A percentile compares a stretch with the other conserved stretches of the same genome.
Conservation (phyloP, 1,140 invertebrate species). For the Tachypleus tridentatus region DNA sequence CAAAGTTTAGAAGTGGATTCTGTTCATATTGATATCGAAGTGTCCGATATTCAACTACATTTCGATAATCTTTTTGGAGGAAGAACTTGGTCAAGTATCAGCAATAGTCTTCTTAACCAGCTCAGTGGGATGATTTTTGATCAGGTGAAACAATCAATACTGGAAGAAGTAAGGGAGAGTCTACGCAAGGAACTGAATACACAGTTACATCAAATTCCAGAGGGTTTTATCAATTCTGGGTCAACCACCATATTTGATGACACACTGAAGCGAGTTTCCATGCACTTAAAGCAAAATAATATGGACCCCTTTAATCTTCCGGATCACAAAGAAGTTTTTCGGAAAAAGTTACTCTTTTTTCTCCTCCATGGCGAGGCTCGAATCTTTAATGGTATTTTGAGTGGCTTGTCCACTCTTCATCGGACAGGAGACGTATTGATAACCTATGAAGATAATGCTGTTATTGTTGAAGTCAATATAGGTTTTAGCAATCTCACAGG, state of each 20-base stretch:
- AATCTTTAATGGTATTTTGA: conserved; percentile 18
- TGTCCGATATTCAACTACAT: conserved; percentile 14
- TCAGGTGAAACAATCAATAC: conserved; percentile 16
- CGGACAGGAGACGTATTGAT: conserved; percentile 21
- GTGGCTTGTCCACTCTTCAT: conserved; percentile 20
- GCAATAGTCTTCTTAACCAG: conserved; percentile 19
- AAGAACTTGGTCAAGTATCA: conserved; percentile 8
- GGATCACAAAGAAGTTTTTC: conserved; percentile 11
- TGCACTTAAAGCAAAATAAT: conserved; percentile 4
- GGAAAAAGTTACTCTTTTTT: conserved; percentile 6
- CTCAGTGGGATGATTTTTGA: conserved; percentile 20
- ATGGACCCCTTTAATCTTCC: conserved; percentile 21
- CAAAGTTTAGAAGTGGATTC: conserved; percentile 6
- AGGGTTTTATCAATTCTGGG: conserved; percentile 3
- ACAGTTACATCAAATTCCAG: conserved; percentile 11
- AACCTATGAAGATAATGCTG: conserved; percentile 17
- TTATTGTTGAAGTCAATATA: conserved; percentile 21
- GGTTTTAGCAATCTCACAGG: conserved; percentile 24
- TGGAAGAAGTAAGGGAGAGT: conserved; percentile 12
- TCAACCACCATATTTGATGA: conserved; percentile 20
- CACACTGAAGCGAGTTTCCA: conserved; percentile 7
- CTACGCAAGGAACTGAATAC: conserved; percentile 16
- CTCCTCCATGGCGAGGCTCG: conserved; percentile 10
- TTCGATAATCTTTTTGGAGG: conserved; percentile 17
- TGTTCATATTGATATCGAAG: conserved; percentile 11